Evolutionary conservation across 2,888 invertebrate species (phyloP).

Genomic region (Polydrusus pterygomalis): DNA sequence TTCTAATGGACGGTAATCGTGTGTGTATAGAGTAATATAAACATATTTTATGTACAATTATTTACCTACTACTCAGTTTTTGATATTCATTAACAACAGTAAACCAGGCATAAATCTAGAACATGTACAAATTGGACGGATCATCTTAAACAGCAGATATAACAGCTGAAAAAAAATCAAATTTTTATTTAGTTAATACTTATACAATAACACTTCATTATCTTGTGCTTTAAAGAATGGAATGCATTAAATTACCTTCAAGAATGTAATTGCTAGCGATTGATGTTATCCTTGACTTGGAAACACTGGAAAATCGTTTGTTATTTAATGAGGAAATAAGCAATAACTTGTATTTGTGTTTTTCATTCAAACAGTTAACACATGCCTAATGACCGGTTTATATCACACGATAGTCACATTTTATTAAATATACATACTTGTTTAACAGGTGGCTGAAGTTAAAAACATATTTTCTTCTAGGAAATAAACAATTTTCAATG

Average conservation of each 20-base stretch:
- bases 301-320: conserved; percentile 26
- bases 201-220: not conserved
- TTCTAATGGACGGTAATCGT: no score
- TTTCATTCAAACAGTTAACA: not conserved
- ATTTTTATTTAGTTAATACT: not conserved
- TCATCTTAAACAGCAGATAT: no score
- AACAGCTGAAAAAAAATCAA: not conserved
- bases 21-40: no score
- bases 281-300: conserved; percentile 39
- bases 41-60: no score
- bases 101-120: no score
- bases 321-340: conserved; percentile 11
- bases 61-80: no score
- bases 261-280: conserved; percentile 7
- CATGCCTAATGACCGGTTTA: not conserved
- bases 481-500: no score
- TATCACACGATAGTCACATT: not conserved
- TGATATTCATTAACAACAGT: no score
- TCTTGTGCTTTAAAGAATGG: conserved; percentile 6
- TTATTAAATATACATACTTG: no score
- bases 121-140: no score
- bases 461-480: no score
- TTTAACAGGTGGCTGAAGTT: no score
- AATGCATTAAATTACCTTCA: conserved; percentile 17
- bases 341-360: conserved; percentile 12